Evolutionary conservation across 2,888 invertebrate genomes (phyloP), one percentile per base, ranked within the genome.

Genomic region (Idaea aversata): DNA sequence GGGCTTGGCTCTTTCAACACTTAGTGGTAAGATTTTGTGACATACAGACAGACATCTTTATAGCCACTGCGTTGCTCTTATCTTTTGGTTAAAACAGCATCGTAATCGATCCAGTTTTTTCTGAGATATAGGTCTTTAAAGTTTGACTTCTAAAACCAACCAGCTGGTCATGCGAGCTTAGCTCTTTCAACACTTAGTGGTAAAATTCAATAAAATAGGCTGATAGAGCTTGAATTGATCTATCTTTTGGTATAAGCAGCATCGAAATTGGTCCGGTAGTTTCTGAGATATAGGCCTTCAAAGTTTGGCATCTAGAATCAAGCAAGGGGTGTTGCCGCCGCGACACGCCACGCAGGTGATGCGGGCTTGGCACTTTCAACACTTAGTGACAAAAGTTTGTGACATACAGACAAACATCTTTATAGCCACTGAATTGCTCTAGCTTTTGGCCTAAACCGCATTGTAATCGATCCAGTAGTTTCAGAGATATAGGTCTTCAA

Each of bases 271-370:
- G 25, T 25, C 25, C 25, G 1, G 25, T 25, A 25, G 25, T 25
- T 25, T 25, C 25, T 25, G 25, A 25, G 25, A 25, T 25, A 25
- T 25, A 25, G 25, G 25, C 25, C 3, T 25, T 25, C 25, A 25
- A 25, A 25, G 2, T 25, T 25, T 25, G 25, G 25, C 3, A 25
- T 25, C 25, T 25, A 94, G 95, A 77, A 96, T 95, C 79, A 97
- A 97, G 91, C 94, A 99, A 15, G 98, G 98, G 15, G 98, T 99
- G 74, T 94, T 99, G 80, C 99, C 99, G 47, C 96, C 99, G 47
- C 96, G 99, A 81, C 97, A 98, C 84, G 99, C 99, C 73, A 99
- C 99, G 64, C 98, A 98, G 88, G 98, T 68, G 94, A 86, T 93
- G 94, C 77, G 91, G 3, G 72, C 74, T 57, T 74, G 74, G 72